These are phyloP conservation scores for Dichetophora obliterata DNA, from an alignment of 2,888 invertebrate genomes.

Conservation along the genomic window DNA sequence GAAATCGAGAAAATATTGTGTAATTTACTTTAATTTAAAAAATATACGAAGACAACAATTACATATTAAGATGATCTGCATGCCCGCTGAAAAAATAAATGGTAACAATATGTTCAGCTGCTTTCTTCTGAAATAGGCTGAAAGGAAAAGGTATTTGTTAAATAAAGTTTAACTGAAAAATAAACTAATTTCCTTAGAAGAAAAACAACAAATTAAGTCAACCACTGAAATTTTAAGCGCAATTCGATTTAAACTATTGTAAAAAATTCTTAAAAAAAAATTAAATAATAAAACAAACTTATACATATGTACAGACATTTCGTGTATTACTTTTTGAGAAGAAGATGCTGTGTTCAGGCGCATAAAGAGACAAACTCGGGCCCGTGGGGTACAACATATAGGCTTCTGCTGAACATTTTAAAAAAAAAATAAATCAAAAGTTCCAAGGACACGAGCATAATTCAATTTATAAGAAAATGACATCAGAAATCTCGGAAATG, in stretches of 20 bases:
- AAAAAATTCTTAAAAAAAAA: not conserved
- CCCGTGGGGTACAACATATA: too few relatives aligned
- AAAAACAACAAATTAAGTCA: not conserved
- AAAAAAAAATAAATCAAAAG: too few relatives aligned
- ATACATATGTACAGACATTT: not conserved
- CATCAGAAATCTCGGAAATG: too few relatives aligned
- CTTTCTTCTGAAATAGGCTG: too few relatives aligned
- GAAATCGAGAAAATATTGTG: not conserved
- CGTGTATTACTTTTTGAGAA: not conserved
- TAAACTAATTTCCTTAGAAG: not conserved
- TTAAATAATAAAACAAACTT: conserved; percentile 20
- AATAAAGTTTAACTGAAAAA: not conserved
- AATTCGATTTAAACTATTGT: conserved; percentile 13
- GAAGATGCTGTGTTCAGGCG: too few relatives aligned
- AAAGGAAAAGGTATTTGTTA: not conserved
- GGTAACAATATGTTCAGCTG: too few relatives aligned
- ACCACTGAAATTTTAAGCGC: conserved; percentile 7
- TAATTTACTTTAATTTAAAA: not conserved
- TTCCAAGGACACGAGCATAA: too few relatives aligned
- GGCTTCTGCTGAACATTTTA: too few relatives aligned
- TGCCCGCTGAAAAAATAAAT: too few relatives aligned
- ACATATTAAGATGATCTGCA: too few relatives aligned
- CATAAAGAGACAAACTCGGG: too few relatives aligned
- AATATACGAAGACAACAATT: not conserved
- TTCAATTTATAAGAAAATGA: too few relatives aligned